Conservation (phyloP, 2,797 vertebrate species). For the Lepus townsendii region DNA sequence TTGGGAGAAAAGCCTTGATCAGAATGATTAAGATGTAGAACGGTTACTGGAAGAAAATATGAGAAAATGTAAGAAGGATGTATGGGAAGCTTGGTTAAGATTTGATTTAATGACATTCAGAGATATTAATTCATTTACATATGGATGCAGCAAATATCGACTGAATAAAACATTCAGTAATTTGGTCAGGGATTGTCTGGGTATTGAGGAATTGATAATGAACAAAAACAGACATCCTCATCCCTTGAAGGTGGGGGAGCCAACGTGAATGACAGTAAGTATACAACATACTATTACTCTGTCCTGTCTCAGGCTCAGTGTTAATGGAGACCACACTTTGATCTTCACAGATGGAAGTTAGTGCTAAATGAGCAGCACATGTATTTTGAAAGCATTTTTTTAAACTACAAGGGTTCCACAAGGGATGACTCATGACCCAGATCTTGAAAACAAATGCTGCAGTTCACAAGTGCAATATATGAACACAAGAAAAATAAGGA, state of each 20-base stretch:
- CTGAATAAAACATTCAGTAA: not conserved
- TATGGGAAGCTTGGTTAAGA: not conserved
- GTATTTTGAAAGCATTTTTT: conserved; percentile 24
- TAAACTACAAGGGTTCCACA: not conserved
- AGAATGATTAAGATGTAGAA: not conserved
- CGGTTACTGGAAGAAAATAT: not conserved
- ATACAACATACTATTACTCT: not conserved
- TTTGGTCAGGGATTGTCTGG: not conserved
- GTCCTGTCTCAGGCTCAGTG: not conserved
- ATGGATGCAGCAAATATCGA: not conserved
- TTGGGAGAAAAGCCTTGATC: not conserved
- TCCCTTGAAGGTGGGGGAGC: not conserved
- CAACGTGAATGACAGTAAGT: not conserved
- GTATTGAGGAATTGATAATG: not conserved
- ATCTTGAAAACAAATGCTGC: conserved; percentile 22
- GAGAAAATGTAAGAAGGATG: not conserved
- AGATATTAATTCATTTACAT: not conserved
- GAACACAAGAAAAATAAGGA: not conserved
- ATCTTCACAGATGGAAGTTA: not conserved
- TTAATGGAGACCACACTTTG: not conserved
- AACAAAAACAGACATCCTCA: not conserved
- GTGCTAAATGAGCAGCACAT: not conserved
- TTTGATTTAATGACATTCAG: not conserved
- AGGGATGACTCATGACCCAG: not conserved
- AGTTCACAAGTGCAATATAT: not conserved